A percentile compares a stretch with the other conserved stretches of the same genome.
Evolutionary conservation across 1,140 invertebrate species (phyloP).

Genomic region (Antheraea pernyi): DNA sequence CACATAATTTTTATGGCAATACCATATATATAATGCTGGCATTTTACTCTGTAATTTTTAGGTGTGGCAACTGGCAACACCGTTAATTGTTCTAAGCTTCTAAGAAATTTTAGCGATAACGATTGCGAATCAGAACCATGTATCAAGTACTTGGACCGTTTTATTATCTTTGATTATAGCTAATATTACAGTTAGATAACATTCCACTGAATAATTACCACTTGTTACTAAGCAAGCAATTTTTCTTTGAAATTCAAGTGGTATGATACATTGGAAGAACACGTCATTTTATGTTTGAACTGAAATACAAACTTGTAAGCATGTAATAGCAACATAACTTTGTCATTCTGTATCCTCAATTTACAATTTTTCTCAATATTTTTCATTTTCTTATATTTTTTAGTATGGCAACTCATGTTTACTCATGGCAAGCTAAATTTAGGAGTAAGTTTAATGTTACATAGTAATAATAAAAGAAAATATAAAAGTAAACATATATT

Average conservation of each 20-base stretch:
- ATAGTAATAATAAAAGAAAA: neutral
- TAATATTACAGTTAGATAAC: neutral
- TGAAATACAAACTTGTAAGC: neutral
- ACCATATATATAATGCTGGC: neutral
- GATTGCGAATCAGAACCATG: slow-evolving; percentile 16
- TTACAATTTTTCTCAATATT: too few relatives aligned
- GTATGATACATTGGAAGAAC: neutral
- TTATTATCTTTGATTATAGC: slow-evolving; percentile 12
- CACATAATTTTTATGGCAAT: neutral
- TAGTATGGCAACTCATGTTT: neutral
- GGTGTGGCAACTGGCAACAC: slow-evolving; percentile 3
- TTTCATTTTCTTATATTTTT: neutral
- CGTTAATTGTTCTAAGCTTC: slow-evolving; percentile 7
- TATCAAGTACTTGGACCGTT: slow-evolving; percentile 12
- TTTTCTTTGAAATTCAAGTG: neutral
- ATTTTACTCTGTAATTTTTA: neutral
- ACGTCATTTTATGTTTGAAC: neutral
- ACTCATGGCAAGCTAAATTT: neutral
- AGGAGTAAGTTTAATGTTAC: too few relatives aligned
- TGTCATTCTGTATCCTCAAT: too few relatives aligned
- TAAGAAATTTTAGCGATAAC: slow-evolving; percentile 20
- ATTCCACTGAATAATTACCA: neutral
- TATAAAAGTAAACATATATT: neutral
- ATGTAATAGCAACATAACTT: neutral
- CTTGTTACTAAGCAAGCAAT: neutral